Evolutionary conservation across 2,888 invertebrate species (phyloP), one percentile per base, ranked within the genome.

Genomic region (Luffia ferchaultella): DNA sequence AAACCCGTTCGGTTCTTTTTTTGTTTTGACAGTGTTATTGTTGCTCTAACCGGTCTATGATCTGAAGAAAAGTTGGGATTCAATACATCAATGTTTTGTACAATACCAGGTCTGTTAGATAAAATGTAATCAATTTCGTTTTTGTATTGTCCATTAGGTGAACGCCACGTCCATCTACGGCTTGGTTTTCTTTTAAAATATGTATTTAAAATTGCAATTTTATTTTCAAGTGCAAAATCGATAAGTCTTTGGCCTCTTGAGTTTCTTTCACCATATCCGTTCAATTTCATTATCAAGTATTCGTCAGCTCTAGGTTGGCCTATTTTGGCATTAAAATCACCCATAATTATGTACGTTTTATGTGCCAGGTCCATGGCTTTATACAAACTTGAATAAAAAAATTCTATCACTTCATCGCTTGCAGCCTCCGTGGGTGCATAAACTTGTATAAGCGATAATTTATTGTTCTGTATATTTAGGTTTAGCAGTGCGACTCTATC

Each of bases 391-490:
- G 15, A 17, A 9, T 53, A 51, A 12, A 53, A 53, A 9, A 44
- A 16, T 2, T 49, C 47, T 1, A 49, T 45, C 9, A 47, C 50
- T 15, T 49, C 45, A 20, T 50, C 48, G 7, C 17, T 49, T 42
- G 51, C 44, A n/a, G 49, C 43, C 20, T 48, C 53, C 9, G 52
- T 53, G n/a, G 53, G 53, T 43, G 53, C 51, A 18, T 52, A 53
- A 16, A 12, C 42, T 20, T 52, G 52, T 20, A 48, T 52, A 30
- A 30, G 30, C 30, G 30, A 30, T 12, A 30, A 7, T 30, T 30
- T 30, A 30, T 30, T 30, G 3, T 12, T 12, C 12, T 30, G 30
- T 30, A 42, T 42, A 17, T 42, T 42, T 7, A 42, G 43, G 17
- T 42, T 42, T n/a, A 42, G n/a, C n/a, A 42, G 43, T 42, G 43